These are phyloP conservation scores for Myocastor coypus DNA, from an alignment of 2,113 vertebrate species.

Conservation along the genomic window DNA sequence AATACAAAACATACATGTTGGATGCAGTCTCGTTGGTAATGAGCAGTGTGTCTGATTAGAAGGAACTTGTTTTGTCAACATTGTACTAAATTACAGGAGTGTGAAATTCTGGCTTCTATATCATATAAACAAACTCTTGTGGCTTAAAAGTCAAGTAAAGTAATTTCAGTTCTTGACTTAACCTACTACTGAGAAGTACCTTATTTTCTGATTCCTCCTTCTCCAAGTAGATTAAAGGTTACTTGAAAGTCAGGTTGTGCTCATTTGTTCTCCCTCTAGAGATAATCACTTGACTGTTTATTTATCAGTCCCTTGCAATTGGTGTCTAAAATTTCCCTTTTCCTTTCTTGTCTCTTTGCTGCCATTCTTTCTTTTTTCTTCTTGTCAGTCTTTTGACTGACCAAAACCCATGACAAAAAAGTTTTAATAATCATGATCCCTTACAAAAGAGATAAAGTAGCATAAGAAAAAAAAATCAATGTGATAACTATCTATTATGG, in stretches of 20 bases:
- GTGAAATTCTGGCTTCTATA: slow-evolving; percentile 80
- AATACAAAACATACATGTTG: neutral
- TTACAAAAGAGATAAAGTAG: neutral
- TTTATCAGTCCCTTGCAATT: slow-evolving; percentile 78
- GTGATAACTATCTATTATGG: neutral
- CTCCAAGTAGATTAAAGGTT: slow-evolving; percentile 87
- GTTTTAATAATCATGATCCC: neutral
- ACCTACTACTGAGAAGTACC: slow-evolving; percentile 87
- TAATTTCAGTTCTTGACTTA: slow-evolving; percentile 92
- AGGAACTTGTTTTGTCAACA: slow-evolving; percentile 69
- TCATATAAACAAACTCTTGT: slow-evolving; percentile 68
- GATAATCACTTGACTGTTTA: slow-evolving; percentile 83
- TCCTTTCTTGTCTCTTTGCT: neutral
- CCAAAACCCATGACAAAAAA: neutral
- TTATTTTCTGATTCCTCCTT: slow-evolving; percentile 86
- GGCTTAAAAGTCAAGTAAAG: slow-evolving; percentile 88
- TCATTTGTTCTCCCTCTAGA: slow-evolving; percentile 82
- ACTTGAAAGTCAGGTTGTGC: slow-evolving; percentile 84
- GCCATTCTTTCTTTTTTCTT: neutral
- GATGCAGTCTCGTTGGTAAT: neutral
- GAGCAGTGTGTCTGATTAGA: neutral
- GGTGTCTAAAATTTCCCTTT: slow-evolving; percentile 76
- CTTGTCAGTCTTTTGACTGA: neutral
- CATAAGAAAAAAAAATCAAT: neutral
- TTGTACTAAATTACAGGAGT: slow-evolving; percentile 73